phyloP scores from a whole-genome alignment of 2,113 vertebrate genomes.

The Jaculus jaculus region DNA sequence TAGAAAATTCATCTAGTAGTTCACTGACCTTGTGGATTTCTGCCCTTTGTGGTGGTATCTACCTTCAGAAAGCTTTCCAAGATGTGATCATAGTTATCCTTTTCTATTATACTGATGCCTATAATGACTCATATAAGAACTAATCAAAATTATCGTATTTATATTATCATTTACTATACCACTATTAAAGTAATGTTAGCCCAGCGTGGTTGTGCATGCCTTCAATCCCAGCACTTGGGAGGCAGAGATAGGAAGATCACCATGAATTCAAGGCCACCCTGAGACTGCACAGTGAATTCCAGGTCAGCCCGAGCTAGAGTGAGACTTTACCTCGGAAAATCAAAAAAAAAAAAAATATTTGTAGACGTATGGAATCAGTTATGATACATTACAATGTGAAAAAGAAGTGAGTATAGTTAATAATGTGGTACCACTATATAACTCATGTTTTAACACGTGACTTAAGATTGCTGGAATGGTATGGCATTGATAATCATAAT shows the following conservation, averaged over 20 bases:
- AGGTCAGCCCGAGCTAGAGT: too few relatives aligned
- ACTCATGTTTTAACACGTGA: background rate
- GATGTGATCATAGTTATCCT: background rate
- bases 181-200: background rate
- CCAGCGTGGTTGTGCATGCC: too few relatives aligned
- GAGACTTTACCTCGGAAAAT: too few relatives aligned
- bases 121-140: background rate
- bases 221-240: too few relatives aligned
- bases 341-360: too few relatives aligned
- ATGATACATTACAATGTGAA: background rate
- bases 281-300: too few relatives aligned
- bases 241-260: too few relatives aligned
- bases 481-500: background rate
- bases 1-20: background rate
- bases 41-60: background rate
- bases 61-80: background rate
- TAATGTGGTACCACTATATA: background rate
- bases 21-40: background rate
- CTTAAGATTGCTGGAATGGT: too few relatives aligned
- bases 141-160: background rate
- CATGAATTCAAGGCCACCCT: too few relatives aligned
- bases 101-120: background rate
- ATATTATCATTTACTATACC: background rate
- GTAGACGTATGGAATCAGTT: background rate
- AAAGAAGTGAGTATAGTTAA: background rate